phyloP scores from a whole-genome alignment of 2,888 invertebrate genomes.

The Drosophila subquinaria region DNA sequence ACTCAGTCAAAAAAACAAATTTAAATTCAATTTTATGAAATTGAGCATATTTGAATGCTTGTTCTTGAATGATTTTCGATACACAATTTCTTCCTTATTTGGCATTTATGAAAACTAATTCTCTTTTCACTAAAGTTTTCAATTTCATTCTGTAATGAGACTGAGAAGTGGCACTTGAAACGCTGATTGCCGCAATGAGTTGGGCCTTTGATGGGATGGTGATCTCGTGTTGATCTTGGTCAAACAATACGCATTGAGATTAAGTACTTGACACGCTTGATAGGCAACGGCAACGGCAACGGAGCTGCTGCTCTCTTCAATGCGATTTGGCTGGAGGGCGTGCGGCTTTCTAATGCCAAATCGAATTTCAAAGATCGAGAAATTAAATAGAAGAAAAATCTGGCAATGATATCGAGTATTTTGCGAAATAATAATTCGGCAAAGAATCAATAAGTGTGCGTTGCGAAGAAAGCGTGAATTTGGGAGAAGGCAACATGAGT shows the following conservation, averaged over 20 bases:
- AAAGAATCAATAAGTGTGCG: slow-evolving; percentile 34
- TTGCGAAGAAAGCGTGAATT: slow-evolving; percentile 59
- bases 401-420: slow-evolving; percentile 40
- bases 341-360: slow-evolving; percentile 44
- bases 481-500: neutral
- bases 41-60: neutral
- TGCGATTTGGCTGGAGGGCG: slow-evolving; percentile 43
- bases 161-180: slow-evolving; percentile 19
- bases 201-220: slow-evolving; percentile 9
- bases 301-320: neutral
- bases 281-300: slow-evolving; percentile 15
- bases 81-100: neutral
- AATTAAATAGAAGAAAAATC: slow-evolving; percentile 1
- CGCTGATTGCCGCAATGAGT: slow-evolving; percentile 3
- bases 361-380: neutral
- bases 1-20: no score
- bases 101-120: neutral
- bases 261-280: slow-evolving; percentile 61
- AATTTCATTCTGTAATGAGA: slow-evolving; percentile 2
- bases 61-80: neutral
- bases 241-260: slow-evolving; percentile 51
- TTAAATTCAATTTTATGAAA: neutral
- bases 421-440: slow-evolving; percentile 38
- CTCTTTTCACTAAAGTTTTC: neutral
- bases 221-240: slow-evolving; percentile 29